Evolutionary conservation across 2,797 vertebrate species (phyloP), one percentile per base, ranked within the genome.

Genomic region (Sebastes minor): DNA sequence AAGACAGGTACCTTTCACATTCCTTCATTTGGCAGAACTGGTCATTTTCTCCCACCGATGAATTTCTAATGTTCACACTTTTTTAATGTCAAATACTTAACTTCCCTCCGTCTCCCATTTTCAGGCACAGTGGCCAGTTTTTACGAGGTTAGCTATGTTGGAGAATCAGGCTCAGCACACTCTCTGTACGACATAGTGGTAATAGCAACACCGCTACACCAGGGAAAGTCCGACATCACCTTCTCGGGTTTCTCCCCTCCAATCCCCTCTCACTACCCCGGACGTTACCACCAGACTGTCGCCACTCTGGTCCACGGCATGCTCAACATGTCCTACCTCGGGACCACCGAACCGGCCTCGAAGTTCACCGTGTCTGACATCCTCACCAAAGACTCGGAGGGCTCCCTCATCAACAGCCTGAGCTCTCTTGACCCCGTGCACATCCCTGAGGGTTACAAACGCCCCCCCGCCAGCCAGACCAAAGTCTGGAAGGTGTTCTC

Each of bases 401-500:
- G 84, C 7, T 85, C 95, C 0, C 86, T 94, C 74, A 78, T 99
- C 81, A 85, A 94, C 73, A 97, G 97, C 88, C 14, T 99, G 61
- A 89, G 81, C 4, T 82, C 96, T 4, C 61, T 95, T 2, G 89
- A 93, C 71, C 95, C 97, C 0, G 94, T 97, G 12, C 90, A 91
- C 68, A 84, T 95, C 57, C 91, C 93, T 0, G 11, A 83, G 0
- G 88, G 74, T 2, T 96, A 96, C 92, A 74, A 32, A 1, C 92
- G 78, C 0, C 89, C 91, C 0, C 85, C 93, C 0, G 93, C 94
- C 59, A 92, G 92, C 71, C 61, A 90, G 6, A 32, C 69, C 42
- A 92, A 92, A 0, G 90, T 99, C 56, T 99, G 98, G 98, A 99
- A 97, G 94, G 86, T 97, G 10, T 98, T 97, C 75, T 99, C 98